Evolutionary conservation across 1,140 invertebrate genomes (phyloP), one percentile per base, ranked within the genome.

Genomic region (Dendrolimus punctatus): DNA sequence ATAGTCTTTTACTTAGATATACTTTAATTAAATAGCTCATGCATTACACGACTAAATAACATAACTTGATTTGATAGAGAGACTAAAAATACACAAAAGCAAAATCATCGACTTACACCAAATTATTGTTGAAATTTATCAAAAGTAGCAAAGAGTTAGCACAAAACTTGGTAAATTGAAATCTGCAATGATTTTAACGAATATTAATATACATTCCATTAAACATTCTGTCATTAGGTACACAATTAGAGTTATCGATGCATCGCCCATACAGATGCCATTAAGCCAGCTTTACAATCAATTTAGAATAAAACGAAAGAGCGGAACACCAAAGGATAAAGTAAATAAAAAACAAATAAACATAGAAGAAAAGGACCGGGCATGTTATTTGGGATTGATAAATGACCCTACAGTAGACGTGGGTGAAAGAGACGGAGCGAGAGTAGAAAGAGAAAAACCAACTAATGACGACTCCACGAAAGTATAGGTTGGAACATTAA

Each of bases 301-400:
- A 85, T 85, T 84, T 83, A 62, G 59, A 74, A 53, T 62, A 80
- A 82, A 79, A 76, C 55, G 68, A 80, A 71, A 55, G 67, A 73
- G 77, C 65, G 69, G 68, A 71, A 68, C 73, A 76, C 60, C 73
- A 69, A 77, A 79, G 73, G 73, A 79, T 78, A 78, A 51, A 80
- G 78, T 77, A 80, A 82, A 80, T 75, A 84, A 84, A 82, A 82
- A 84, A 82, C 57, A 79, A 81, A 81, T 68, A 80, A 80, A 83
- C 73, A 73, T 58, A 70, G 71, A 64, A 71, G 68, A 77, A 82
- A 85, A 83, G 68, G 72, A 64, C 73, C 79, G 71, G 76, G 77
- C 67, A 79, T 84, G 80, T 82, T 84, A 82, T 82, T 85, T 80
- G 76, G 82, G 76, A 79, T 85, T 82, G 82, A 85, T 85, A 85